Base-by-base conservation (phyloP, 2,797 vertebrate species). In the Toxotes lorentzi region DNA sequence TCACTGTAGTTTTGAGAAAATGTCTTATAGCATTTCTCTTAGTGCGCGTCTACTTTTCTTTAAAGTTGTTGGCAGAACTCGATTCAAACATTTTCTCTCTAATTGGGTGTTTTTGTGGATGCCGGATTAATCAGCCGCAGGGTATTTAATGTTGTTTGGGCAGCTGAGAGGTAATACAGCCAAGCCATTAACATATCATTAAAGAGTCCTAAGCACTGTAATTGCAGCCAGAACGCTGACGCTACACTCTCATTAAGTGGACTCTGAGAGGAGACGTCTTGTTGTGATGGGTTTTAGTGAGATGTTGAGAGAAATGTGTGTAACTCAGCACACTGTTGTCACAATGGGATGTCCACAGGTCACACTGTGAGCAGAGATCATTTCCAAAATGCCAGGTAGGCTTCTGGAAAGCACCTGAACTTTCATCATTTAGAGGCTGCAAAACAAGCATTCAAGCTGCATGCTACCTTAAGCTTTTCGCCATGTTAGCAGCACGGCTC, bases 101-200 rank as follows among this genome's bases (percentile, higher is more conserved):
- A 93, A 94, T 91, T 93, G 85, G 89, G 74, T 86, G 87, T 90
- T 93, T 92, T 88, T 89, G 91, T 86, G 84, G 88, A 90, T 66
- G 81, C 73, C 19, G 84, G 91, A 93, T 92, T 91, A 88, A 93
- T 94, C 91, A 93, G 88, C 91, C 79, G 67, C 89, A 6, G 92
- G 92, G 89, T 92, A 85, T 90, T 91, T 92, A 92, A 93, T 93
- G 94, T 93, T 93, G 91, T 94, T 94, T 94, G 92, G 90, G 90
- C 92, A 93, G 90, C 93, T 92, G 93, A 93, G 89, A 90, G 92
- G 87, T 91, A 93, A 91, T 88, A 85, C 90, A 91, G 92, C 91
- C 92, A 92, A 91, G 78, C 81, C 90, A 94, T 94, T 94, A 94
- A 90, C 94, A 93, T 92, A 91, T 93, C 93, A 94, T 94, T 94